These are phyloP conservation scores for Neria commutata DNA, from an alignment of 2,888 invertebrate genomes.

Conservation along the genomic window DNA sequence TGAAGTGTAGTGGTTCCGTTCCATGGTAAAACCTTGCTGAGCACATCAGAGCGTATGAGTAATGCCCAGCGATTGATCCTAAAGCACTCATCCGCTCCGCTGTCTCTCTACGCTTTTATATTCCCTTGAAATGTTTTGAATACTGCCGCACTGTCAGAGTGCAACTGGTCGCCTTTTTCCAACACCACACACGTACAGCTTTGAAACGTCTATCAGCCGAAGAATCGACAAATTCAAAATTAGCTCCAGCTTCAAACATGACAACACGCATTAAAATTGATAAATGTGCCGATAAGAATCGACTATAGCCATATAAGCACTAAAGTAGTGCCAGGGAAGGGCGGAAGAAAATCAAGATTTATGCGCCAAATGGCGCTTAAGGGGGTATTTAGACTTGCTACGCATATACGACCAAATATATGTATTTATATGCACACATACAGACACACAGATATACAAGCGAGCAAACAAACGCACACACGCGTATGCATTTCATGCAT, in stretches of 20 bases:
- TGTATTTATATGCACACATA: not conserved
- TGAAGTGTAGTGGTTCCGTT: too few species aligned
- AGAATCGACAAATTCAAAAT: slow-evolving; percentile 47
- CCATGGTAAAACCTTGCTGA: too few species aligned
- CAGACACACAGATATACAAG: slow-evolving; percentile 1
- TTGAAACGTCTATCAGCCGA: slow-evolving; percentile 30
- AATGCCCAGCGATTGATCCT: too few species aligned
- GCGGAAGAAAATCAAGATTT: slow-evolving; percentile 19
- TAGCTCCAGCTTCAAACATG: slow-evolving; percentile 29
- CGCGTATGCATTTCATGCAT: not conserved
- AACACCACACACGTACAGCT: not conserved
- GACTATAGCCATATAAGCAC: too few species aligned
- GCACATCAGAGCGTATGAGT: too few species aligned
- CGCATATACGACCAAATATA: too few species aligned
- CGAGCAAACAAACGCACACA: not conserved
- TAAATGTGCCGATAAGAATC: slow-evolving; percentile 21
- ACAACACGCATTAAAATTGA: slow-evolving; percentile 19
- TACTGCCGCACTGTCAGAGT: too few species aligned
- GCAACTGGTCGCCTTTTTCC: not conserved
- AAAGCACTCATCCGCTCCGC: too few species aligned
- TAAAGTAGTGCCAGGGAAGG: slow-evolving; percentile 40
- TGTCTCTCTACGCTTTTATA: too few species aligned
- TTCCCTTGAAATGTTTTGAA: too few species aligned
- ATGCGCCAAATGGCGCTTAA: slow-evolving; percentile 15
- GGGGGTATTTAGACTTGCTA: too few species aligned